Conservation (phyloP, 2,888 invertebrate species). For the Noctua janthe region DNA sequence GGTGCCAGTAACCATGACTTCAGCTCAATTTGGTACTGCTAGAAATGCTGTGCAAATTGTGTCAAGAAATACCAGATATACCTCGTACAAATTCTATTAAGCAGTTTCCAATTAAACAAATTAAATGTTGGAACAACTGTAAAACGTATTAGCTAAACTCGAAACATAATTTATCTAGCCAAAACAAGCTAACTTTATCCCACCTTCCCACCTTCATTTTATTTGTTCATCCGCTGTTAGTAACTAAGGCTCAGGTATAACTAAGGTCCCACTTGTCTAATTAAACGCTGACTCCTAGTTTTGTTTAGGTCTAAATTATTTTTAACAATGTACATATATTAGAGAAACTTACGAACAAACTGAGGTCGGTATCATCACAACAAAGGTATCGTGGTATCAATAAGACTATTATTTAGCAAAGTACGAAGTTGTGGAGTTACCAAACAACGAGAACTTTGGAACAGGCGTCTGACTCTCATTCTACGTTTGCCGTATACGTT, state of each 20-base stretch:
- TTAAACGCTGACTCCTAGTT: slow-evolving; percentile 57
- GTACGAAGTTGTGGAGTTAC: slow-evolving; percentile 72
- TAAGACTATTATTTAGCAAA: slow-evolving; percentile 68
- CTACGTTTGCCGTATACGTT: slow-evolving; percentile 54
- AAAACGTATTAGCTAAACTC: slow-evolving; percentile 40
- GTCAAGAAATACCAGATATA: slow-evolving; percentile 2
- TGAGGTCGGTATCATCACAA: slow-evolving; percentile 28
- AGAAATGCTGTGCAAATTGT: slow-evolving; percentile 36
- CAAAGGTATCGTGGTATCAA: slow-evolving; percentile 60
- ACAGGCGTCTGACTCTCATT: slow-evolving; percentile 61
- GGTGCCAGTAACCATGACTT: slow-evolving; percentile 61
- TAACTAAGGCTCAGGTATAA: slow-evolving; percentile 52
- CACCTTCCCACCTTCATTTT: slow-evolving; percentile 49
- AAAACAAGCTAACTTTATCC: slow-evolving; percentile 49
- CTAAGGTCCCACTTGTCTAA: slow-evolving; percentile 64
- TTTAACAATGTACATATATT: slow-evolving; percentile 41
- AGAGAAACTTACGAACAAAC: background rate
- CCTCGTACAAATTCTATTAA: background rate
- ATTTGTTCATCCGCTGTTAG: slow-evolving; percentile 48
- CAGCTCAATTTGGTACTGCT: slow-evolving; percentile 35
- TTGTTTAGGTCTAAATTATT: slow-evolving; percentile 42
- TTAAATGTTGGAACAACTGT: slow-evolving; percentile 22
- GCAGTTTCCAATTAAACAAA: slow-evolving; percentile 22
- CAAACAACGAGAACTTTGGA: slow-evolving; percentile 70
- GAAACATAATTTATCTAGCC: slow-evolving; percentile 42